A percentile compares a stretch with the other conserved stretches of the same genome.
Conservation (phyloP, 2,113 vertebrate genomes). For the Elaphurus davidianus region DNA sequence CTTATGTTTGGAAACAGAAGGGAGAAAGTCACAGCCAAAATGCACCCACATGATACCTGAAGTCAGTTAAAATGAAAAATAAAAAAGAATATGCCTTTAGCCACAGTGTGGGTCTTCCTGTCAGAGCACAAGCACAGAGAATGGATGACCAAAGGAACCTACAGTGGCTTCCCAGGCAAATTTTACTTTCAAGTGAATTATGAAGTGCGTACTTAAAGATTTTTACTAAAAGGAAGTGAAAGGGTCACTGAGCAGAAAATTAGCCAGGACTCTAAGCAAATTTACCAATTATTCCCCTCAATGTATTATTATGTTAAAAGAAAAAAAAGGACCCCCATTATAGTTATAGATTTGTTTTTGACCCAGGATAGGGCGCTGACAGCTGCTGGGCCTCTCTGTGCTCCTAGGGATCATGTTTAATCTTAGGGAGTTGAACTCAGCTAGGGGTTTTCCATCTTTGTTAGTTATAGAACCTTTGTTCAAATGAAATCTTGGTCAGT, state of each 20-base stretch:
- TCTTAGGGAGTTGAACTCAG: not conserved
- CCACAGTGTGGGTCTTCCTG: not conserved
- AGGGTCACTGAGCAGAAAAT: not conserved
- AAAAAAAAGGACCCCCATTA: not conserved
- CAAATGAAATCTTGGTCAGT: not conserved
- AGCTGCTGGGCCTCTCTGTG: not conserved
- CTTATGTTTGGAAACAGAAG: not conserved
- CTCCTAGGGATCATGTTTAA: not conserved
- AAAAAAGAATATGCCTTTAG: not conserved
- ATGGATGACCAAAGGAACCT: not conserved
- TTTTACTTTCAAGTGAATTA: not conserved
- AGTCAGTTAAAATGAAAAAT: not conserved
- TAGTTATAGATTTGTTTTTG: not conserved
- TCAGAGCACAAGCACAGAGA: not conserved
- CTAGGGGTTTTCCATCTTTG: not conserved
- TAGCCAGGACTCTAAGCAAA: not conserved
- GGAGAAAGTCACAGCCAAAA: not conserved
- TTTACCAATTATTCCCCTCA: not conserved
- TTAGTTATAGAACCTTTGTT: not conserved
- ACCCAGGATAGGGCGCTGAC: not conserved
- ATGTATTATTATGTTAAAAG: not conserved
- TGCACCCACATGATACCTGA: not conserved
- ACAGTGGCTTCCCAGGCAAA: not conserved
- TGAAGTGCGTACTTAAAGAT: not conserved
- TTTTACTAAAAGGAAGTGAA: constrained; percentile 15